Evolutionary conservation across 2,113 vertebrate genomes (phyloP).

Genomic region (Conger conger): DNA sequence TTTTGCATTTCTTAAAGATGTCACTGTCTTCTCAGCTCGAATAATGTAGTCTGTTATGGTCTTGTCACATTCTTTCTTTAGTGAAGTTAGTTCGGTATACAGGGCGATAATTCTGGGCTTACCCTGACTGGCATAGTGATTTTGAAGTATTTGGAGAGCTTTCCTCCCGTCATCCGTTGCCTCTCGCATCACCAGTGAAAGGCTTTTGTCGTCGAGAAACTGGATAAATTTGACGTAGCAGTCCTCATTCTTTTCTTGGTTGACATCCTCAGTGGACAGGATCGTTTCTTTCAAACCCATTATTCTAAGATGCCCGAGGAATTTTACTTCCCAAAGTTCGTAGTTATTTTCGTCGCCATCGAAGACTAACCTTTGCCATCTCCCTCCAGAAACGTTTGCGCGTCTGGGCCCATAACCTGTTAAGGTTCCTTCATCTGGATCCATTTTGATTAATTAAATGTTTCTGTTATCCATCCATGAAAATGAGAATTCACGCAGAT

Average conservation of each 20-base stretch:
- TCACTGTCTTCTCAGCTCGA: slow-evolving; percentile 21
- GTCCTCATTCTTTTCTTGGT: slow-evolving; percentile 20
- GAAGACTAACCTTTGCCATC: neutral
- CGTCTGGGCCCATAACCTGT: slow-evolving; percentile 24
- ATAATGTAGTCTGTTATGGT: neutral
- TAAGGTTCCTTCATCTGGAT: neutral
- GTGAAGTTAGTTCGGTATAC: neutral
- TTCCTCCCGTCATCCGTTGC: slow-evolving; percentile 26
- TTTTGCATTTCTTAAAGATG: slow-evolving; percentile 14
- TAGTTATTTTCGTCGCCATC: no score
- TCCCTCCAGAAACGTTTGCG: neutral
- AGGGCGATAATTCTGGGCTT: no score
- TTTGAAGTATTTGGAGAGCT: slow-evolving; percentile 8
- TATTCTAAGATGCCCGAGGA: slow-evolving; percentile 12
- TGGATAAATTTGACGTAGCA: slow-evolving; percentile 19
- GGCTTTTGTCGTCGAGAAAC: no score
- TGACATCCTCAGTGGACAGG: neutral
- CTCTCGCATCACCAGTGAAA: slow-evolving; percentile 15
- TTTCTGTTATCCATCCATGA: no score
- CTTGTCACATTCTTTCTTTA: neutral
- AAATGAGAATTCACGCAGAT: no score
- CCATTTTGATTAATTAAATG: neutral
- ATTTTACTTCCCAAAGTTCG: slow-evolving; percentile 25
- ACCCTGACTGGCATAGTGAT: no score
- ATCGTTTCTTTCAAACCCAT: slow-evolving; percentile 11